phyloP scores from a whole-genome alignment of 2,888 invertebrate species.

The Drosophila yooni region DNA sequence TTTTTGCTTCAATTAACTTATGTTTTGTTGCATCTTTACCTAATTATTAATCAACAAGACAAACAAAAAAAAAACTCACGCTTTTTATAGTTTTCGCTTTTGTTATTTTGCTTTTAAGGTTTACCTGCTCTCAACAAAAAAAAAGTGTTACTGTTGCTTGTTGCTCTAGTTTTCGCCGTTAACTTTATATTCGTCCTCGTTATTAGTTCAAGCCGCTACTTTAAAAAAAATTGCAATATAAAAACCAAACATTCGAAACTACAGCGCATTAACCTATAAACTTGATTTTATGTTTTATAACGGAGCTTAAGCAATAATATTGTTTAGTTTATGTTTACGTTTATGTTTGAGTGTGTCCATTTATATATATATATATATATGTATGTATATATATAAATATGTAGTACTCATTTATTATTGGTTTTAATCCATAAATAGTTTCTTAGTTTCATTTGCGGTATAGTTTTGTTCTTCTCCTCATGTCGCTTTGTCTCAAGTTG shows the following conservation, averaged over 20 bases:
- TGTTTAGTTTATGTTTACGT: slow-evolving; percentile 26
- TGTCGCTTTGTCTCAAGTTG: background rate
- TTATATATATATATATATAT: slow-evolving; percentile 13
- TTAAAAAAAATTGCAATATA: slow-evolving; percentile 61
- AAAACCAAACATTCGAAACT: slow-evolving; percentile 58
- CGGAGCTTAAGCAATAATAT: slow-evolving; percentile 49
- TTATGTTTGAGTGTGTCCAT: slow-evolving; percentile 11
- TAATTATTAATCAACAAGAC: slow-evolving; percentile 82
- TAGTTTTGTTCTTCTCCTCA: slow-evolving; percentile 5
- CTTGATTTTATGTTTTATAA: slow-evolving; percentile 17
- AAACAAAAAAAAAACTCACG: slow-evolving; percentile 60
- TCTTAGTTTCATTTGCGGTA: slow-evolving; percentile 6
- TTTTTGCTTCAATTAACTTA: slow-evolving; percentile 59
- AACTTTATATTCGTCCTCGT: background rate
- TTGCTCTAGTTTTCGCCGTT: slow-evolving; percentile 5
- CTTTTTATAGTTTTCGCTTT: slow-evolving; percentile 35
- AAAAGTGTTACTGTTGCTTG: slow-evolving; percentile 15
- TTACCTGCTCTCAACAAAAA: slow-evolving; percentile 16
- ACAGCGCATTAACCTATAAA: slow-evolving; percentile 69
- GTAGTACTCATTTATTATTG: slow-evolving; percentile 8
- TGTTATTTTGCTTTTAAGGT: background rate
- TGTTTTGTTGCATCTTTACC: slow-evolving; percentile 64
- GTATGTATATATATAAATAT: background rate
- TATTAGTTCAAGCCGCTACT: slow-evolving; percentile 52
- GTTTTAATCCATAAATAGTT: slow-evolving; percentile 23